Evolutionary conservation across 2,888 invertebrate genomes (phyloP).

Genomic region (Artemia sinica): DNA sequence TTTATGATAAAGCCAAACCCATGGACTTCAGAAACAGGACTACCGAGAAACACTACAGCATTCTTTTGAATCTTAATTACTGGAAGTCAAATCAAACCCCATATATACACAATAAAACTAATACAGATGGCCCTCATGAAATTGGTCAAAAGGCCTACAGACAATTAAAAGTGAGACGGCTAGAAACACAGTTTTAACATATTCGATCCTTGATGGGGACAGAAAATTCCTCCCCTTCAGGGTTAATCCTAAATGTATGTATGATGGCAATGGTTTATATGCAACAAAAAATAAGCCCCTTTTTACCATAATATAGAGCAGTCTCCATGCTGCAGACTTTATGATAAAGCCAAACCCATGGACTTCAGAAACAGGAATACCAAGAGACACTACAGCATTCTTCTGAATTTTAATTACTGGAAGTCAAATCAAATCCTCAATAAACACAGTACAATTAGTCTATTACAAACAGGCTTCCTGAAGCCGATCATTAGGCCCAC

Average conservation of each 20-base stretch:
- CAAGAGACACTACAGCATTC: not conserved
- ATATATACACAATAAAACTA: not conserved
- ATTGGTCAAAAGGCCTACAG: too few relatives aligned
- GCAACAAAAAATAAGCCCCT: too few relatives aligned
- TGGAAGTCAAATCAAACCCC: not conserved
- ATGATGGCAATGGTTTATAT: too few relatives aligned
- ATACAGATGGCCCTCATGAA: not conserved
- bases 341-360: not conserved
- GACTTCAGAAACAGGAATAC: not conserved
- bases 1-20: not conserved
- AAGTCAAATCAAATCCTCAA: not conserved
- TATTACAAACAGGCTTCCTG: too few relatives aligned
- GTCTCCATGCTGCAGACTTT: not conserved
- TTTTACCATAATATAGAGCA: too few relatives aligned
- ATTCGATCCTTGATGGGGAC: too few relatives aligned
- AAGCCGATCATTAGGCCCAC: too few relatives aligned
- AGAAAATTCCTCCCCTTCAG: too few relatives aligned
- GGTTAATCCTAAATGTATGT: too few relatives aligned
- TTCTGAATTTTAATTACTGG: constrained; percentile 8
- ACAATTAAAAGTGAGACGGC: too few relatives aligned
- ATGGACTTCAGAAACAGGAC: constrained; percentile 3
- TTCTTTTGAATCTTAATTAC: not conserved
- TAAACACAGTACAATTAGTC: not conserved
- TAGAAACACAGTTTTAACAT: too few relatives aligned
- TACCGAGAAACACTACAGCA: not conserved